Conservation (phyloP, 2,113 vertebrate species). For the Kryptolebias marmoratus region DNA sequence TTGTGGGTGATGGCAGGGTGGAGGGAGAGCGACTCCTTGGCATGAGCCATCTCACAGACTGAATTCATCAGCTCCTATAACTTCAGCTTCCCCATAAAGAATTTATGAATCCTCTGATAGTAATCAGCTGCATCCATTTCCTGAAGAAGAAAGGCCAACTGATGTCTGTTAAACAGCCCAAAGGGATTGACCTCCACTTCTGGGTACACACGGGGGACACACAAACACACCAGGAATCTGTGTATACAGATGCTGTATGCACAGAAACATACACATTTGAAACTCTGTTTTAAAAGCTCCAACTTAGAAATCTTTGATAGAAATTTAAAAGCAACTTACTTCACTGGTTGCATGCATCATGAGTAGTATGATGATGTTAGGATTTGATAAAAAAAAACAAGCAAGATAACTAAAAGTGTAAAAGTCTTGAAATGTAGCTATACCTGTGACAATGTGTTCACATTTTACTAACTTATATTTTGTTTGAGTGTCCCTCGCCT, state of each 20-base stretch:
- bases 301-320: background rate
- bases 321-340: too few species aligned
- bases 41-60: constrained; percentile 70
- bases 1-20: constrained; percentile 33
- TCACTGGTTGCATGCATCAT: too few species aligned
- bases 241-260: constrained; percentile 20
- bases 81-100: constrained; percentile 85
- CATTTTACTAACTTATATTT: too few species aligned
- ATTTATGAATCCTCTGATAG: constrained; percentile 89
- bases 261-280: constrained; percentile 8
- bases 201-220: constrained; percentile 42
- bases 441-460: too few species aligned
- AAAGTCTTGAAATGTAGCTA: too few species aligned
- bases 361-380: too few species aligned
- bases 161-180: constrained; percentile 89
- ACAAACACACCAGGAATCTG: constrained; percentile 31
- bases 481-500: too few species aligned
- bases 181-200: constrained; percentile 86
- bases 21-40: constrained; percentile 61
- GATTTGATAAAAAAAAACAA: too few species aligned
- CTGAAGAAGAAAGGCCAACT: constrained; percentile 85
- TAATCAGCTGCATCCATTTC: constrained; percentile 90
- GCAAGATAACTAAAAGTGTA: too few species aligned
- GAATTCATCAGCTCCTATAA: constrained; percentile 83
- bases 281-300: constrained; percentile 2